These are phyloP conservation scores for Ceryle rudis DNA, from an alignment of 2,797 vertebrate genomes.

Conservation along the genomic window DNA sequence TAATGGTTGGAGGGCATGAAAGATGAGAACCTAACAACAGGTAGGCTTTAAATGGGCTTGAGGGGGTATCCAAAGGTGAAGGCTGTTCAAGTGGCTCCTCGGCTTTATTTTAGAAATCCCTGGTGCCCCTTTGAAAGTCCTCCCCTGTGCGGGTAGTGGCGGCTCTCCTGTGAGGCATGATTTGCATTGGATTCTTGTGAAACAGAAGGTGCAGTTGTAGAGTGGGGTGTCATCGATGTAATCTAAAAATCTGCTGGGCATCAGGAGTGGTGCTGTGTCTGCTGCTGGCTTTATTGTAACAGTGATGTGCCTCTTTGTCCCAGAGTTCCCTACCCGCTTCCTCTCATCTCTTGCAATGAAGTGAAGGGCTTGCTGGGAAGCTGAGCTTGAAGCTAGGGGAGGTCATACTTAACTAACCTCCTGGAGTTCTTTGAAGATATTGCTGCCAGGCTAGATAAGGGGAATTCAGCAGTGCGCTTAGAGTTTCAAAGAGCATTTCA, in stretches of 20 bases:
- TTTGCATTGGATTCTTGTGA: not conserved
- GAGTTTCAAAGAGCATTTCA: constrained; percentile 74
- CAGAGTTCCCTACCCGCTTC: constrained; percentile 28
- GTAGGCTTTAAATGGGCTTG: not conserved
- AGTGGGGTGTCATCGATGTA: not conserved
- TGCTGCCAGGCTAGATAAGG: constrained; percentile 73
- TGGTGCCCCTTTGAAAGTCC: not conserved
- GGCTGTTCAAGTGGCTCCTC: not conserved
- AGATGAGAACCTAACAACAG: not conserved
- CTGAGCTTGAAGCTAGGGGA: constrained; percentile 71
- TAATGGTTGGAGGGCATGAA: not conserved
- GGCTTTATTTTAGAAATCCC: not conserved
- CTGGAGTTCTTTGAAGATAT: constrained; percentile 77
- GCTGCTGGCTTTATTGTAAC: constrained; percentile 9
- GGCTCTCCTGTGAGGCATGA: not conserved
- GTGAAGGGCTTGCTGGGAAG: constrained; percentile 72
- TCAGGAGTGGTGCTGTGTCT: not conserved
- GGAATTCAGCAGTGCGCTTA: constrained; percentile 58
- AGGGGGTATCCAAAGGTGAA: not conserved
- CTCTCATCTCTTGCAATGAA: constrained; percentile 44
- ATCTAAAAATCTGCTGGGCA: constrained; percentile 46
- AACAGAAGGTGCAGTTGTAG: not conserved
- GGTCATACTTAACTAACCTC: constrained; percentile 77
- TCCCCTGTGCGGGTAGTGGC: not conserved
- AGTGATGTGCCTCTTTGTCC: constrained; percentile 33